Evolutionary conservation across 2,888 invertebrate genomes (phyloP).

Genomic region (Trachelus iudaicus): DNA sequence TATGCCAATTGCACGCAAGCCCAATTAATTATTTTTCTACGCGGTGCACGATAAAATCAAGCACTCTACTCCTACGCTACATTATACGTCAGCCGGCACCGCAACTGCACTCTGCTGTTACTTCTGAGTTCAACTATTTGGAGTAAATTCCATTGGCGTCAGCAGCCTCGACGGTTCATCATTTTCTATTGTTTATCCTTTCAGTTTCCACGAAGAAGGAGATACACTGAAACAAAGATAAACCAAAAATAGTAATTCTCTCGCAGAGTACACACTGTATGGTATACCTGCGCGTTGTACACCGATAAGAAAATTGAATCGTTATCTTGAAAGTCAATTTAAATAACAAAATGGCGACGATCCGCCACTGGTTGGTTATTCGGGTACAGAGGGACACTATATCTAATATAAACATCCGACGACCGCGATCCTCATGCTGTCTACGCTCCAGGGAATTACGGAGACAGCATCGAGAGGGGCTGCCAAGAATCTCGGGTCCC

Average conservation of each 20-base stretch:
- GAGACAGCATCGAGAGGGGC: conserved; percentile 28
- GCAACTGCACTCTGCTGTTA: not conserved
- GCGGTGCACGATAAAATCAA: not conserved
- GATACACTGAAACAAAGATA: not conserved
- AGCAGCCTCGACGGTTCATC: not conserved
- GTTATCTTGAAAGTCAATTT: not conserved
- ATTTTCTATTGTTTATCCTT: not conserved
- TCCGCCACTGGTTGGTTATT: conserved; percentile 42
- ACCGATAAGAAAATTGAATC: not conserved
- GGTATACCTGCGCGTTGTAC: not conserved
- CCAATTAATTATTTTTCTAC: not conserved
- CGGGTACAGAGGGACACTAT: conserved; percentile 39
- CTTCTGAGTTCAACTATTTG: not conserved
- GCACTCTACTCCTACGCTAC: not conserved
- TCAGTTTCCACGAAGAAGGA: not conserved
- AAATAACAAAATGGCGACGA: conserved; percentile 11
- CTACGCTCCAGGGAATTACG: not conserved
- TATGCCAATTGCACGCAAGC: not conserved
- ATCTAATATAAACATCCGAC: conserved; percentile 43
- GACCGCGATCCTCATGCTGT: conserved; percentile 49
- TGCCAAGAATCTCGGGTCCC: conserved; percentile 49
- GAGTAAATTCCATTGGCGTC: not conserved
- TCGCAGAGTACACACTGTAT: not conserved
- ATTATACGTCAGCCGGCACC: not conserved
- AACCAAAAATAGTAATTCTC: not conserved